These are phyloP conservation scores for Lypha dubia DNA, from an alignment of 2,888 invertebrate species.

Conservation along the genomic window DNA sequence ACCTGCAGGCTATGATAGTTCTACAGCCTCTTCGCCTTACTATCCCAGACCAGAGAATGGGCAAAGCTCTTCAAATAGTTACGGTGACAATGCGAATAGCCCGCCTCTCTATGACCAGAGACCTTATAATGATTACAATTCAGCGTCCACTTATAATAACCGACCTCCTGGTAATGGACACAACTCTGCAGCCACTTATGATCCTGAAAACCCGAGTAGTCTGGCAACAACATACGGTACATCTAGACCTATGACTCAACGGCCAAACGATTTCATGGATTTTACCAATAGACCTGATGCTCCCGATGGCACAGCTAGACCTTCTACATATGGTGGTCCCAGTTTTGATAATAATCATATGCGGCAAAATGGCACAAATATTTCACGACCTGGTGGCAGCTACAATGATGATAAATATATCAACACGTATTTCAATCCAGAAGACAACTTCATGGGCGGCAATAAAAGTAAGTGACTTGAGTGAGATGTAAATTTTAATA, in stretches of 20 bases:
- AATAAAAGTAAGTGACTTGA: constrained; percentile 78
- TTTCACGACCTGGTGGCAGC: constrained; percentile 70
- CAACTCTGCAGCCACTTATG: constrained; percentile 71
- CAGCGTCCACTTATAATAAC: constrained; percentile 65
- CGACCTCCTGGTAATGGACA: constrained; percentile 67
- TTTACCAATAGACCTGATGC: constrained; percentile 81
- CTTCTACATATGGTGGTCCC: constrained; percentile 70
- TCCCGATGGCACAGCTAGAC: constrained; percentile 71
- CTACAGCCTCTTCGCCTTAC: constrained; percentile 26
- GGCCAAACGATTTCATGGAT: constrained; percentile 75
- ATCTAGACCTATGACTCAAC: constrained; percentile 39
- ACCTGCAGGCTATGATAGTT: constrained; percentile 74
- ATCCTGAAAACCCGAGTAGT: constrained; percentile 70
- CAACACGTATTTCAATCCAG: constrained; percentile 83
- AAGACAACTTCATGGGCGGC: constrained; percentile 79
- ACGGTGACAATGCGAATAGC: constrained; percentile 69
- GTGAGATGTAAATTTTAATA: background rate
- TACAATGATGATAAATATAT: constrained; percentile 81
- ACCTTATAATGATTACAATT: constrained; percentile 71
- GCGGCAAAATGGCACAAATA: constrained; percentile 73
- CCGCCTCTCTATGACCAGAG: constrained; percentile 67
- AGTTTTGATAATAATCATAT: constrained; percentile 74
- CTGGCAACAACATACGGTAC: constrained; percentile 69
- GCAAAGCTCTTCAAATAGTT: constrained; percentile 29
- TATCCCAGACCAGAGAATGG: constrained; percentile 48